Base-by-base conservation (phyloP, 2,113 vertebrate species). In the Sphaerodactylus townsendi region DNA sequence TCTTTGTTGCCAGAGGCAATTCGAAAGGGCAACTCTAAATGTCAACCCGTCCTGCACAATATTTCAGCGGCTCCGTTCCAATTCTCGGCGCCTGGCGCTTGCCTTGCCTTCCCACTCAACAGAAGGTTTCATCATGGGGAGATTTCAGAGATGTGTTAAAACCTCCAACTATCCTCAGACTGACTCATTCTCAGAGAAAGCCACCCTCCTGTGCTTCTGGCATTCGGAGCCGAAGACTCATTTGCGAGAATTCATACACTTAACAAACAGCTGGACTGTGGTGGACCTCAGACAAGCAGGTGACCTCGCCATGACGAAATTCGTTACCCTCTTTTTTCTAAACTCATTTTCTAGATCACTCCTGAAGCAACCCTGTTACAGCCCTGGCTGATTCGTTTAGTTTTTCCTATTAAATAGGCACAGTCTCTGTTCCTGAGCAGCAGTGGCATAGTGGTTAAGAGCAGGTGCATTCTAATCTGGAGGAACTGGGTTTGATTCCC, bases 101-200 rank as follows among this genome's bases (percentile, higher is more conserved):
- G 25, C 14, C 37, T 84, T 76, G 80, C n/a, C 82, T 87, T 81
- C 77, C 77, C 71, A 69, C 71, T 71, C 86, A 84, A 80, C 64
- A 84, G 65, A 76, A 70, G 72, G 78, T 35, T 84, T 70, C 15
- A 65, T 84, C 75, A 44, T 77, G 82, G 65, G 82, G 65, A 77
- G 37, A 44, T 70, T 77, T 77, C 65, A 69, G 37, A 84, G 65
- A 28, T 33, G 37, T 62, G 66, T 59, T 70, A 84, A 53, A 53
- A 77, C 69, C 48, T 56, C 48, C 82, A 69, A 68, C 82, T 19
- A 44, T 84, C 37, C 46, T 70, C 74, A 33, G 21, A 21, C 21
- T 84, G 74, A 84, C 37, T 84, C 82, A 84, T 33, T 23, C 5
- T 33, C 41, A 10, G 25, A 84, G 9, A 53, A 73, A 81, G 77